phyloP scores from a whole-genome alignment of 2,113 vertebrate species.

The Romanogobio albipinnatus region DNA sequence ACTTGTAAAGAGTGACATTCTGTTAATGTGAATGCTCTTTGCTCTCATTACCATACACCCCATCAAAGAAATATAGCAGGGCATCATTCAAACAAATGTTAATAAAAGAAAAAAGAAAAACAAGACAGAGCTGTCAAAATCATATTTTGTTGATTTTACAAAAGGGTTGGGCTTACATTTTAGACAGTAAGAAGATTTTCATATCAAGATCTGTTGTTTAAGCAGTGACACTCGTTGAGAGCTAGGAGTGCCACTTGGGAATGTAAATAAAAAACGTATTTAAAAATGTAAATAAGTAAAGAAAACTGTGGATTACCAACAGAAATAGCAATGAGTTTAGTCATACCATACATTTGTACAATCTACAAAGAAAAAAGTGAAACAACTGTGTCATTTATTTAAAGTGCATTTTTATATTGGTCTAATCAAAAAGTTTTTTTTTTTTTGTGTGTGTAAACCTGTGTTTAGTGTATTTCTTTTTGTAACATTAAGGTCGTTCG shows the following conservation, averaged over 20 bases:
- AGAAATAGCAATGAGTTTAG: neutral
- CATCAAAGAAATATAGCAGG: neutral
- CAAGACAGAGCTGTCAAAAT: neutral
- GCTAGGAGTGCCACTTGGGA: neutral
- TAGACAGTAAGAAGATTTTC: neutral
- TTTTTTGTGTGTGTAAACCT: no score
- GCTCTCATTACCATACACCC: neutral
- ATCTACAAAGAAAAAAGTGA: no score
- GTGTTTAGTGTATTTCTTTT: no score
- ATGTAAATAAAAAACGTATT: no score
- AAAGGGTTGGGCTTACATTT: neutral
- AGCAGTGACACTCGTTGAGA: neutral
- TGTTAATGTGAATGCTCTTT: neutral
- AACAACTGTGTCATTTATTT: no score
- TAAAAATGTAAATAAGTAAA: neutral
- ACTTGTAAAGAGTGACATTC: neutral
- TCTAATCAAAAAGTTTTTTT: no score
- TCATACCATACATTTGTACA: neutral
- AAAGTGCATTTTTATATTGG: no score
- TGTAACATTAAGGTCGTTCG: no score
- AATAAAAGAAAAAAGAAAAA: neutral
- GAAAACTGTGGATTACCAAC: neutral
- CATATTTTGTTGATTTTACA: neutral
- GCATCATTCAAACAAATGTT: neutral
- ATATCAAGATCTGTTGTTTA: neutral